Evolutionary conservation across 2,113 vertebrate species (phyloP), one percentile per base, ranked within the genome.

Genomic region (Silurus glanis): DNA sequence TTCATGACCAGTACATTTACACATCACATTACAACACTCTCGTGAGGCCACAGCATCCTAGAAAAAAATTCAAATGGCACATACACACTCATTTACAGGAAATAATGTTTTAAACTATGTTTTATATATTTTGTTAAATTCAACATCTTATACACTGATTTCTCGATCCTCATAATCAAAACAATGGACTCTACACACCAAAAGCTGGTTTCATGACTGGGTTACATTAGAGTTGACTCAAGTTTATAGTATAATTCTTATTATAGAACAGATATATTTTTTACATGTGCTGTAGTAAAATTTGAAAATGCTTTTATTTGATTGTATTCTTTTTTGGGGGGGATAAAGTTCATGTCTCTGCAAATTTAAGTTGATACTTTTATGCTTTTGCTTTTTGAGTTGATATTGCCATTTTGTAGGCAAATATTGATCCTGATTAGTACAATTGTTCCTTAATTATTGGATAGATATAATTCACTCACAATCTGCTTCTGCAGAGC

Each of bases 1-100:
- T 55, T 92, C 92, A 2, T 95, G 93, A 87, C 97, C 97, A 1
- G 93, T 88, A 91, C 97, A 97, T 84, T 97, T 97, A 90, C 94
- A 95, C 85, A 91, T 84, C 72, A 95, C 91, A 0, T 87, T 79
- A 87, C 97, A 98, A 92, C 97, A 99, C 78, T 94, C 92, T 61
- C 95, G 93, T 89, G 96, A 95, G 0, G 93, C 91, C 87, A 97
- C 84, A 0, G 90, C 67, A 87, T 96, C 93, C 96, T 97, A 79
- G 62, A 83, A 28, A 37, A 37, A 83, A 6, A 13, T 28, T 14
- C 0, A 71, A 17, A 78, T 13, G 45, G 14, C 0, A 49, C 12
- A 9, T 7, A 80, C n/a, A 17, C 2, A 13, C 6, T 17, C 0
- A 5, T 71, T 71, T 19, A 9, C 16, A 19, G 16, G 9, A 9